phyloP scores from a whole-genome alignment of 2,113 vertebrate genomes.

The Hippocampus barbouri region DNA sequence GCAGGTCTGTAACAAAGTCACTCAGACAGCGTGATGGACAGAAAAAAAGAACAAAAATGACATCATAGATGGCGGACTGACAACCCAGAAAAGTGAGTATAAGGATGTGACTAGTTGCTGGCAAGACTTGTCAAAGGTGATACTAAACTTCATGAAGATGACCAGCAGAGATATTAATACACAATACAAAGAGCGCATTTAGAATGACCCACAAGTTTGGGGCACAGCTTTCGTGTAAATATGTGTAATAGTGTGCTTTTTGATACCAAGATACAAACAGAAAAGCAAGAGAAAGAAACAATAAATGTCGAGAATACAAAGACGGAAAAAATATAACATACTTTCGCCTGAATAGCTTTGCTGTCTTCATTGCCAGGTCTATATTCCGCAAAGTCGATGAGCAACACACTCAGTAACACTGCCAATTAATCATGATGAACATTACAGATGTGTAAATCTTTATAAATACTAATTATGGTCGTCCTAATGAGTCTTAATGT shows the following conservation, averaged over 20 bases:
- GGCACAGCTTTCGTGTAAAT: background rate
- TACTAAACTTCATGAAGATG: background rate
- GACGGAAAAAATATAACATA: no score
- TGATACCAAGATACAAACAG: background rate
- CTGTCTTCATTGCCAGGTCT: no score
- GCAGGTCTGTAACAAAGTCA: slow-evolving; percentile 26
- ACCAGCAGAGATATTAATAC: background rate
- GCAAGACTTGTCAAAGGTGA: background rate
- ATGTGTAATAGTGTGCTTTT: background rate
- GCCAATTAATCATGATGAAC: no score
- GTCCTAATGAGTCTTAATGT: no score
- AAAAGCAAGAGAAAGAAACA: background rate
- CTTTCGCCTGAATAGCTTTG: no score
- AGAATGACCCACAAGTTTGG: background rate
- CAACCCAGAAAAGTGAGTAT: background rate
- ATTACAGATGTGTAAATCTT: no score
- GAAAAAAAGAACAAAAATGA: slow-evolving; percentile 13
- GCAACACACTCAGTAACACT: no score
- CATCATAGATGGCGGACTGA: slow-evolving; percentile 2
- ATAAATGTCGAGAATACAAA: background rate
- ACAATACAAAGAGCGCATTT: background rate
- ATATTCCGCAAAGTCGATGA: no score
- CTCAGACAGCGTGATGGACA: slow-evolving; percentile 19
- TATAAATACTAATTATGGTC: no score
- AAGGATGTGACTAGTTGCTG: background rate